Conservation (phyloP, 2,113 vertebrate genomes). For the Syrmaticus mikado region DNA sequence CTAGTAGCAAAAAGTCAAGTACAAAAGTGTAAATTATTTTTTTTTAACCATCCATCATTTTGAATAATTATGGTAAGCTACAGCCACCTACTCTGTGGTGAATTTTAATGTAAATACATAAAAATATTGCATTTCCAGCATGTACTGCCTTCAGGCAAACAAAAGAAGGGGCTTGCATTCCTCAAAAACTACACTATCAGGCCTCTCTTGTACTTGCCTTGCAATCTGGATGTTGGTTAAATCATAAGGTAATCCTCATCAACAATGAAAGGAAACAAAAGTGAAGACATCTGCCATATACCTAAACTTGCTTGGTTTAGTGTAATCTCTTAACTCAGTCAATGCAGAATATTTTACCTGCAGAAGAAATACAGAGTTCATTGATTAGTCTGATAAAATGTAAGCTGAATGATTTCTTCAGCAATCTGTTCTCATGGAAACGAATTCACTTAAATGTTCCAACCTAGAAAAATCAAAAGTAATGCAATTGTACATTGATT, state of each 20-base stretch:
- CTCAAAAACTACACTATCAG: not conserved
- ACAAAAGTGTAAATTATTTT: not conserved
- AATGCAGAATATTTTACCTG: not conserved
- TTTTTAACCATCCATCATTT: not conserved
- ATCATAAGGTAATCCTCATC: fast-evolving
- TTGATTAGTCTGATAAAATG: not conserved
- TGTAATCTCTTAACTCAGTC: not conserved
- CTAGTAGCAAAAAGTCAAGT: not conserved
- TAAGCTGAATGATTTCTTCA: not conserved
- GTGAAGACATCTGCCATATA: not conserved
- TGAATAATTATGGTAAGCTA: not conserved
- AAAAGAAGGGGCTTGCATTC: not conserved
- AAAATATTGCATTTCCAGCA: not conserved
- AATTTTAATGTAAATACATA: not conserved
- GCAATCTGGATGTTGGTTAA: not conserved
- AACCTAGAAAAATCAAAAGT: conserved; percentile 43
- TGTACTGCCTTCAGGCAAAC: not conserved
- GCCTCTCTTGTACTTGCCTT: not conserved
- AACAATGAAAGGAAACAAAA: not conserved
- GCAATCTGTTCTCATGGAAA: conserved; percentile 62
- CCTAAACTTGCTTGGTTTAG: not conserved
- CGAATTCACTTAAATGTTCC: conserved; percentile 20
- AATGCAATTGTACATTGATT: conserved; percentile 35
- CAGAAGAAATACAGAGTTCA: not conserved
- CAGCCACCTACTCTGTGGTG: not conserved